Evolutionary conservation across 2,113 vertebrate species (phyloP).

Genomic region (Pseudorasbora parva): DNA sequence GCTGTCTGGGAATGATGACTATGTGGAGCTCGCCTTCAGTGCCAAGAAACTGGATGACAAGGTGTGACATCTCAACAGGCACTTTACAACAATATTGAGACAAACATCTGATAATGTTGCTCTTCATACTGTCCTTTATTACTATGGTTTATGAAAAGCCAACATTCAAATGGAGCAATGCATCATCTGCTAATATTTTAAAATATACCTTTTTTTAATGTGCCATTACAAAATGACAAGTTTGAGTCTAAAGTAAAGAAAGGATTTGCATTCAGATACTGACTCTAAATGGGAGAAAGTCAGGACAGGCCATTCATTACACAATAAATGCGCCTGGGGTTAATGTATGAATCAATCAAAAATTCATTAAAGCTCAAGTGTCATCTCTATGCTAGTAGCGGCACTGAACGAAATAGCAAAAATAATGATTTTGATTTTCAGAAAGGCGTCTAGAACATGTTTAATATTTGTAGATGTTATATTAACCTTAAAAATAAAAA

Average conservation of each 20-base stretch:
- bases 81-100: background rate
- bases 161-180: background rate
- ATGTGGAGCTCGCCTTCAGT: constrained; percentile 96
- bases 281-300: background rate
- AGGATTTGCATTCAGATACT: background rate
- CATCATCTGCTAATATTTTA: background rate
- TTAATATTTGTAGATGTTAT: background rate
- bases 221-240: background rate
- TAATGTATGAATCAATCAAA: background rate
- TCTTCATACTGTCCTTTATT: background rate
- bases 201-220: background rate
- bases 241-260: background rate
- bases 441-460: background rate
- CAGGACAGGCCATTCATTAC: background rate
- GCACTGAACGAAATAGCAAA: background rate
- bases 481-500: background rate
- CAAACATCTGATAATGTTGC: constrained; percentile 1
- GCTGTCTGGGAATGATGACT: constrained; percentile 95
- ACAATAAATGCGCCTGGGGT: background rate
- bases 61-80: constrained; percentile 74
- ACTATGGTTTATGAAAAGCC: background rate
- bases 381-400: background rate
- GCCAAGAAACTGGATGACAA: constrained; percentile 98
- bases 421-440: background rate
- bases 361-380: background rate